phyloP scores from a whole-genome alignment of 2,113 vertebrate species.

The Clarias batrachus region DNA sequence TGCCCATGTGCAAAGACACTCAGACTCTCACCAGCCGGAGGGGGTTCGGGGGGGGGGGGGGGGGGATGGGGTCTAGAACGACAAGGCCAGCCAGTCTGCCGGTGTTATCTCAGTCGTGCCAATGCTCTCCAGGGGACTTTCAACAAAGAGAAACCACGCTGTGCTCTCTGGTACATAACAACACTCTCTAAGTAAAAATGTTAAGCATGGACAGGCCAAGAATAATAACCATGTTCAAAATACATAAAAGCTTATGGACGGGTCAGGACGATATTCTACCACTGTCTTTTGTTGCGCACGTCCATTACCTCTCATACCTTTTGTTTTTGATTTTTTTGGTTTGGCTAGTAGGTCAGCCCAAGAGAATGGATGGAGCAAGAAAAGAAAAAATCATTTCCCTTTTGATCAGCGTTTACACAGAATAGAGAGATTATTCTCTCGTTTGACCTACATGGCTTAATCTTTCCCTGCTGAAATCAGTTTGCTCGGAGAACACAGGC shows the following conservation, averaged over 20 bases:
- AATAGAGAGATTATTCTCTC: slow-evolving; percentile 21
- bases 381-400: not conserved
- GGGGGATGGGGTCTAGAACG: not conserved
- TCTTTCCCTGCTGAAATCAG: slow-evolving; percentile 28
- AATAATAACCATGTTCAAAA: not conserved
- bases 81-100: slow-evolving; percentile 9
- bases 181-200: not conserved
- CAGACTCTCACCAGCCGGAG: not conserved
- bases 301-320: not conserved
- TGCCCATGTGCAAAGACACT: slow-evolving; percentile 12
- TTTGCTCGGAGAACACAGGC: slow-evolving; percentile 8
- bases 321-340: not conserved
- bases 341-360: not conserved
- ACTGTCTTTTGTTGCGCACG: not conserved
- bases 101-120: slow-evolving; percentile 34
- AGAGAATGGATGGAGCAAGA: not conserved
- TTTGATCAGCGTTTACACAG: slow-evolving; percentile 27
- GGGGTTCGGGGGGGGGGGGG: not conserved
- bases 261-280: not conserved
- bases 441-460: slow-evolving; percentile 51
- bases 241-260: not conserved
- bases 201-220: not conserved
- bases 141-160: slow-evolving; percentile 16
- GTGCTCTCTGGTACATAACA: slow-evolving; percentile 27
- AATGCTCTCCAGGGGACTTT: slow-evolving; percentile 9